These are phyloP conservation scores for Acyrthosiphon pisum DNA, from an alignment of 1,140 invertebrate genomes.

Conservation along the genomic window DNA sequence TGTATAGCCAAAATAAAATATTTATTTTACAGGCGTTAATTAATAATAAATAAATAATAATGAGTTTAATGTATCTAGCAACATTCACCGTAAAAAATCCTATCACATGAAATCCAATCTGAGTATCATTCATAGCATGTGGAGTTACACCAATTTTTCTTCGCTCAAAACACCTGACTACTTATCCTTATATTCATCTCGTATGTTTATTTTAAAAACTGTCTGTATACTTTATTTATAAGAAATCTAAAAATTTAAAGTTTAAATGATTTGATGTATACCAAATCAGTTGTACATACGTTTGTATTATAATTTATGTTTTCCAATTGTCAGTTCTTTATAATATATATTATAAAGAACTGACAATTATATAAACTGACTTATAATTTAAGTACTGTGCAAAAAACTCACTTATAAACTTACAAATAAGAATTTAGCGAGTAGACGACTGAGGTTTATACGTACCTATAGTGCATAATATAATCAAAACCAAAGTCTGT, in stretches of 20 bases:
- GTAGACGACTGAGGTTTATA: not conserved
- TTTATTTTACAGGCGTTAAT: too few species aligned
- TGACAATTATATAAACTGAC: too few species aligned
- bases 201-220: not conserved
- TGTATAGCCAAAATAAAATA: not conserved
- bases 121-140: not conserved
- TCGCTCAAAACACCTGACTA: not conserved
- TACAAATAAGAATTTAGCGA: not conserved
- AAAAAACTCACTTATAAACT: not conserved
- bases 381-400: too few species aligned
- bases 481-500: not conserved
- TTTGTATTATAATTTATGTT: not conserved
- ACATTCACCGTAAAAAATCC: not conserved
- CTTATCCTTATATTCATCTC: too few species aligned
- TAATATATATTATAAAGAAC: too few species aligned
- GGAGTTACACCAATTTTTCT: not conserved
- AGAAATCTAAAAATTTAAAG: not conserved
- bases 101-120: not conserved
- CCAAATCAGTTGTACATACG: not conserved
- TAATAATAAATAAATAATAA: too few species aligned
- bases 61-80: not conserved
- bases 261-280: not conserved
- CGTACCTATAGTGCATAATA: constrained; percentile 6
- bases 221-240: not conserved
- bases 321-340: not conserved